Base-by-base conservation (phyloP, 2,888 invertebrate species). In the Volucella inflata region DNA sequence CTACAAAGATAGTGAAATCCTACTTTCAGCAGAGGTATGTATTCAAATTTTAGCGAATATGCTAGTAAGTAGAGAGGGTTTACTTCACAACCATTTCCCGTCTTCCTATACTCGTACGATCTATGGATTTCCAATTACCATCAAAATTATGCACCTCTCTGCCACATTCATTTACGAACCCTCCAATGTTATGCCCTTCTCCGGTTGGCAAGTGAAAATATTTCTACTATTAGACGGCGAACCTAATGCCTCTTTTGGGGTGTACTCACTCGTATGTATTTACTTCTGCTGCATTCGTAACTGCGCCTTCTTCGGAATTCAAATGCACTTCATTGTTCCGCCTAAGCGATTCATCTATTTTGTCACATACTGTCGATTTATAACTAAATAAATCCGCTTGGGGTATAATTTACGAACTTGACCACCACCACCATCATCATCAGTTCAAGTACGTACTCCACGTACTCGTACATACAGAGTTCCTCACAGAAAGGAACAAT, bases 311-410 rank as follows among this genome's bases (percentile, higher is more conserved):
- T 12, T 68, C 57, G 55, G 76, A 76, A 84, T 80, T 76, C 76
- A 64, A 81, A 76, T 85, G 59, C 53, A 46, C 65, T 68, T 68
- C 78, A 87, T 87, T 87, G 87, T 87, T 87, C 82, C 59, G 57
- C 53, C 71, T 82, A 82, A 78, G 87, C 87, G 77, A 87, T 87
- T 87, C 82, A 87, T 87, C 87, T 82, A 82, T 87, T 87, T 87
- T 82, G 87, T 87, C 82, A 82, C 87, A n/a, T n/a, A 87, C 65
- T 82, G 82, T 70, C 87, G 81, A 81, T 87, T 87, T 82, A 87
- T 87, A 87, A 78, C 87, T 87, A 87, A 87, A 87, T 87, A 87
- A 87, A 87, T 87, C 87, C 87, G 82, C 82, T 87, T 87, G 82
- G 87, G 77, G 82, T 78, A 87, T 87, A 82, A 87, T 78, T 87